Evolutionary conservation across 2,797 vertebrate genomes (phyloP), one percentile per base, ranked within the genome.

Genomic region (Rhinophrynus dorsalis): DNA sequence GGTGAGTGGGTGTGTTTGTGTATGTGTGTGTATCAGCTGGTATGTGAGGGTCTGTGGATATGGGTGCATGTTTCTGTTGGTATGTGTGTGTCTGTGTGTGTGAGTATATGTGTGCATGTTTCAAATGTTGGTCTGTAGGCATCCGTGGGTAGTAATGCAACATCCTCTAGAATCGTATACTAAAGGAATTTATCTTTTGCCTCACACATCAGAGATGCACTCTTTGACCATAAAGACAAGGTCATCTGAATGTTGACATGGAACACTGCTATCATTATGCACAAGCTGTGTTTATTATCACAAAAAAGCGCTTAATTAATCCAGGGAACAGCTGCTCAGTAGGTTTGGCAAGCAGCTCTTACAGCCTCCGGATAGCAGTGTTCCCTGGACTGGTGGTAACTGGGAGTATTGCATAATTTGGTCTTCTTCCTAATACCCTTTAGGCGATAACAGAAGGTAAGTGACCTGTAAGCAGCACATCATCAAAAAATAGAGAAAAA

Each of bases 281-380:
- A 65, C 71, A 66, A 79, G 52, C 71, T 63, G 64, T 66, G 68
- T 75, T 82, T 76, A 79, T 78, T 71, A 76, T 68, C 60, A 74
- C 75, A 75, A 75, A 76, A 56, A 52, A 48, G 5, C 0, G 38
- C 74, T 76, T 77, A 79, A 81, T 81, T 79, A 80, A 77, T 71
- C 63, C 30, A 27, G 24, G 20, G 24, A 76, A 70, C 79, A 80
- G 77, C 77, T 79, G 81, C 77, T 65, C 67, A 32, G 33, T 20
- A 20, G 18, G 37, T 40, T 61, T 76, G 74, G 78, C 77, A 63
- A 66, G 44, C 44, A 72, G 30, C 47, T 45, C 12, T 37, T 42
- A 52, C n/a, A 23, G 78, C 73, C 67, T 66, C 35, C 24, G 60
- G 75, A 60, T 40, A 5, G 11, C 26, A 51, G 54, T 51, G 50